phyloP scores from a whole-genome alignment of 2,113 vertebrate species.

The Xenopus borealis region DNA sequence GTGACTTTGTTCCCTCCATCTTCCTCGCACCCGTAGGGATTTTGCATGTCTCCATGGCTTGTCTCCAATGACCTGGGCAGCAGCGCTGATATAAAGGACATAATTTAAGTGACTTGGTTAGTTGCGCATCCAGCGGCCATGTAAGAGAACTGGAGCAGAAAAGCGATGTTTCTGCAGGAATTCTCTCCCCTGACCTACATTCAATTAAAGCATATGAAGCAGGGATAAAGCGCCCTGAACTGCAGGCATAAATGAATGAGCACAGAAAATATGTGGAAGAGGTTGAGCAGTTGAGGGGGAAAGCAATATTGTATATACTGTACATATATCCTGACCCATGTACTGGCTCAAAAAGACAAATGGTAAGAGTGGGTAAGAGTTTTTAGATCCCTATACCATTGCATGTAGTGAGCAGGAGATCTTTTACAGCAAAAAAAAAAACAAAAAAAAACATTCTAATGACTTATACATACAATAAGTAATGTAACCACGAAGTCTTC shows the following conservation, averaged over 20 bases:
- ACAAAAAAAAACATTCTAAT: no score
- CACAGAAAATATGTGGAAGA: no score
- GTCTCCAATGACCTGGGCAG: slow-evolving; percentile 34
- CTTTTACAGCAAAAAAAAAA: no score
- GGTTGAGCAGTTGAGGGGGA: no score
- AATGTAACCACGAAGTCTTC: no score
- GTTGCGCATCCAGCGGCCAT: slow-evolving; percentile 23
- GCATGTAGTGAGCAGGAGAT: no score
- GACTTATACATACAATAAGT: no score
- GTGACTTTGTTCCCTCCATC: slow-evolving; percentile 5
- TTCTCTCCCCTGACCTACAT: slow-evolving; percentile 41
- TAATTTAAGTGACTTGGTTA: slow-evolving; percentile 42
- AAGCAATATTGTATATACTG: no score
- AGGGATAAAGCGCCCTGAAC: slow-evolving; percentile 6
- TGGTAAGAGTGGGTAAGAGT: no score
- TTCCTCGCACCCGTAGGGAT: slow-evolving; percentile 21
- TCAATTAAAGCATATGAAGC: slow-evolving; percentile 25
- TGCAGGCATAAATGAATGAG: background rate
- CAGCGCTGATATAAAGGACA: slow-evolving; percentile 40
- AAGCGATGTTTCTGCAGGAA: slow-evolving; percentile 44
- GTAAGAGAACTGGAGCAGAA: slow-evolving; percentile 38
- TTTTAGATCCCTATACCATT: no score
- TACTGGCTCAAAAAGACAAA: no score
- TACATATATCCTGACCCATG: no score
- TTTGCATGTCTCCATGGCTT: slow-evolving; percentile 22